Base-by-base conservation (phyloP, 2,113 vertebrate species). In the Trogon surrucura region DNA sequence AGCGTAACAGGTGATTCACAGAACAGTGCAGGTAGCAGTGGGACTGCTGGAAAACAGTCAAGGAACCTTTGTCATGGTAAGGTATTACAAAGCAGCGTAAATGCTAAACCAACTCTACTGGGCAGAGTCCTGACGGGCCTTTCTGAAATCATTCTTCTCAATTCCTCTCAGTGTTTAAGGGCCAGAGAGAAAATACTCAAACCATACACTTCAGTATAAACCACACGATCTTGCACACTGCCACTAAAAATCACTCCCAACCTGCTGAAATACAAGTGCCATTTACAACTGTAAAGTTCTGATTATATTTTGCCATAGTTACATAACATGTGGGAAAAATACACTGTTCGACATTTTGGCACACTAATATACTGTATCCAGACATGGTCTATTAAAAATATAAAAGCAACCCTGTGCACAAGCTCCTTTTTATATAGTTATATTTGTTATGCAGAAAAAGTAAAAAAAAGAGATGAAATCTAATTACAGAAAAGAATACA, bases 291-390 rank as follows among this genome's bases (percentile, higher is more conserved):
- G 72, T 85, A 92, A 95, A 93, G 80, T 32, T 80, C 78, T 65
- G 82, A 95, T 96, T 95, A 88, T 84, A 83, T 97, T 97, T 96
- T 4, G 3, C 92, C 96, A 88, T 75, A 91, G 64, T 92, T 95
- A 95, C 11, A 38, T 97, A 97, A 97, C 88, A 96, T 47, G 53
- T 85, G 93, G 97, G 94, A 96, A 97, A 96, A 94, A 91, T 87
- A 97, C 92, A 93, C 91, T 51, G n/a, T 80, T 96, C 84, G 88
- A 96, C 93, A 88, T 91, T 95, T 93, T 97, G 96, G 97, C 94
- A 97, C 77, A 69, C 75, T 92, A 95, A 96, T 95, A 98, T 97
- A 98, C 97, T 97, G 95, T 97, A 97, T 87, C 92, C 96, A 97
- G 95, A 96, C 85, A 90, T 5, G 23, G 65, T 82, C 96, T 95